Conservation (phyloP, 1,140 invertebrate species). For the Drosophila persimilis region DNA sequence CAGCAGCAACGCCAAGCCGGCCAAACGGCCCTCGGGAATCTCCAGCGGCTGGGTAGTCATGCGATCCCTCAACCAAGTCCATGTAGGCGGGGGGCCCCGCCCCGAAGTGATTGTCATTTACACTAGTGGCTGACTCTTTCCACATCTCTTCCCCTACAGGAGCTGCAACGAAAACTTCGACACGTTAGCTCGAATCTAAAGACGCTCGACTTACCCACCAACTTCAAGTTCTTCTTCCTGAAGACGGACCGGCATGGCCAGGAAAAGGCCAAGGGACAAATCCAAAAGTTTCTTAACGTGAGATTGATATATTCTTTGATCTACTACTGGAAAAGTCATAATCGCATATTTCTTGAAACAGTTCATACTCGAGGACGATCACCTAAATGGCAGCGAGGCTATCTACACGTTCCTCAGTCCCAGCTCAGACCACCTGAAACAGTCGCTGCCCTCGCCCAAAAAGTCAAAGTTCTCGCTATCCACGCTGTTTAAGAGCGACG, state of each 20-base stretch:
- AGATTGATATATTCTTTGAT: slow-evolving; percentile 46
- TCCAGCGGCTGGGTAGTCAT: slow-evolving; percentile 93
- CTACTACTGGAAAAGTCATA: too few relatives aligned
- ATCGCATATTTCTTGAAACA: slow-evolving; percentile 68
- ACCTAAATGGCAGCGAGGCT: slow-evolving; percentile 93
- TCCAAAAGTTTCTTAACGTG: slow-evolving; percentile 94
- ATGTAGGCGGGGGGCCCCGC: slow-evolving; percentile 75
- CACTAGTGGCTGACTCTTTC: neutral
- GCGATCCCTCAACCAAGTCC: slow-evolving; percentile 91
- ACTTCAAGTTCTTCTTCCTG: slow-evolving; percentile 91
- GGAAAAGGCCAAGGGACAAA: slow-evolving; percentile 91
- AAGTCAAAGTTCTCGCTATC: slow-evolving; percentile 93
- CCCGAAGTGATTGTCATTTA: slow-evolving; percentile 3
- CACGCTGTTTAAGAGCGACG: slow-evolving; percentile 92
- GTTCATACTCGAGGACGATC: slow-evolving; percentile 93
- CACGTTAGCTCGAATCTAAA: slow-evolving; percentile 91
- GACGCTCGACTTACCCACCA: slow-evolving; percentile 91
- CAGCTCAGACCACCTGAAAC: slow-evolving; percentile 93
- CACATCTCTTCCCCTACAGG: slow-evolving; percentile 83
- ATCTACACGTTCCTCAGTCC: slow-evolving; percentile 95
- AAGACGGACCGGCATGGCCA: slow-evolving; percentile 90
- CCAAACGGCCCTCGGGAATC: slow-evolving; percentile 86
- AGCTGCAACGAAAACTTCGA: slow-evolving; percentile 92
- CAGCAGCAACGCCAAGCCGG: slow-evolving; percentile 29
- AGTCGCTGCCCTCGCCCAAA: slow-evolving; percentile 89